Evolutionary conservation across 2,888 invertebrate genomes (phyloP).

Genomic region (Cataglyphis livida): DNA sequence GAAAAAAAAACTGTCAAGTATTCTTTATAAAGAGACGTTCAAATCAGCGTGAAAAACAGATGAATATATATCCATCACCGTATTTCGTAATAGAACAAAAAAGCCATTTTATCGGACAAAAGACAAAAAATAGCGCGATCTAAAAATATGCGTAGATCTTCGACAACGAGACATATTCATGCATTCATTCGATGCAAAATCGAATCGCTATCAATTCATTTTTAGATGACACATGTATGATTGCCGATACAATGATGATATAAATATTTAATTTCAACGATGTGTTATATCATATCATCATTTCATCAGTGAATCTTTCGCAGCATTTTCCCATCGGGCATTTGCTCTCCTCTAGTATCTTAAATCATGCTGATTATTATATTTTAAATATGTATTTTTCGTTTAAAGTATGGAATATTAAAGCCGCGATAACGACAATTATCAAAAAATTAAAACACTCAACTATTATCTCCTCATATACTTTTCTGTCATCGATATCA

Average conservation of each 20-base stretch:
- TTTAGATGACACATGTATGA: constrained; percentile 66
- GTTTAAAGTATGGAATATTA: constrained; percentile 70
- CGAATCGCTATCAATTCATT: constrained; percentile 71
- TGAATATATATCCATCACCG: background rate
- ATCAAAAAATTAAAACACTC: constrained; percentile 56
- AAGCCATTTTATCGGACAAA: constrained; percentile 15
- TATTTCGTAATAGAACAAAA: background rate
- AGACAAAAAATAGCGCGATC: background rate
- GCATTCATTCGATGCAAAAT: constrained; percentile 66
- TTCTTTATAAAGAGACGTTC: background rate
- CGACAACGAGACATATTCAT: constrained; percentile 56
- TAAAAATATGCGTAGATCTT: constrained; percentile 58
- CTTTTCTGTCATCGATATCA: background rate
- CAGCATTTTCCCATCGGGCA: constrained; percentile 2
- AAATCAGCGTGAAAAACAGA: background rate
- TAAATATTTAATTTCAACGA: constrained; percentile 80
- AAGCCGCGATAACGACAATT: constrained; percentile 69
- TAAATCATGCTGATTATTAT: constrained; percentile 76
- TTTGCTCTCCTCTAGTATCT: constrained; percentile 32
- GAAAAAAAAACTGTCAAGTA: background rate
- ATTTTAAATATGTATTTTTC: constrained; percentile 74
- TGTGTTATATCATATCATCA: constrained; percentile 65
- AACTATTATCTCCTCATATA: background rate
- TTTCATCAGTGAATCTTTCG: constrained; percentile 38
- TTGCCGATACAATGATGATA: constrained; percentile 62